A percentile compares a stretch with the other conserved stretches of the same genome.
Evolutionary conservation across 2,113 vertebrate genomes (phyloP).

Genomic region (Melierax canorus): DNA sequence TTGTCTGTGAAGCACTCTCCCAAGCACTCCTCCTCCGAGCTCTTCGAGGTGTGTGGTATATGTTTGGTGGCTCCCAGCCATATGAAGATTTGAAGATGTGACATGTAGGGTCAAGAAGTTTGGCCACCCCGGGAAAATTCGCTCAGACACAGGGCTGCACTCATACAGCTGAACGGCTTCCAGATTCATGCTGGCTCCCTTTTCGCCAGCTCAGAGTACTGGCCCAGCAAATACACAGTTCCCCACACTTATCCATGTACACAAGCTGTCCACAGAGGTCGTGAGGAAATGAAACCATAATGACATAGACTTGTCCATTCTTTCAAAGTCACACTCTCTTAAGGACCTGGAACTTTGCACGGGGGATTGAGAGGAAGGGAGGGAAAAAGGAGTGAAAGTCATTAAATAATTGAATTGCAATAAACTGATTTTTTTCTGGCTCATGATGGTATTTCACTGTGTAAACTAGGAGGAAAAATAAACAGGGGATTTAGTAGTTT

Average conservation of each 20-base stretch:
- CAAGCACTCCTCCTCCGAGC: background rate
- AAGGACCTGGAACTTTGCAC: slow-evolving; percentile 21
- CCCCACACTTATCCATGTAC: background rate
- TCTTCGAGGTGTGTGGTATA: background rate
- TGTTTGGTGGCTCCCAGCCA: background rate
- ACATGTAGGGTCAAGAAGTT: background rate
- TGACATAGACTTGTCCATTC: background rate
- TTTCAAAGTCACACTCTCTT: background rate
- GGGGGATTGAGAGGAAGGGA: background rate
- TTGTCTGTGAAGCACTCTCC: background rate
- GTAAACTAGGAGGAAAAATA: slow-evolving; percentile 67
- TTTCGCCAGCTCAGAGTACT: background rate
- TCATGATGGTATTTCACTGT: slow-evolving; percentile 61
- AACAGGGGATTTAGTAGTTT: slow-evolving; percentile 65
- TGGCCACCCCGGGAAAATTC: background rate
- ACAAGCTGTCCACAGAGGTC: background rate
- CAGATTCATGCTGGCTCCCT: background rate
- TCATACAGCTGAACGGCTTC: background rate
- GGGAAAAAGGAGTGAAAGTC: slow-evolving; percentile 6
- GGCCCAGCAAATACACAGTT: background rate
- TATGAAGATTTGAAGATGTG: background rate
- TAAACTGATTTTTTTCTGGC: slow-evolving; percentile 67
- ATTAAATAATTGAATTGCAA: slow-evolving; percentile 72
- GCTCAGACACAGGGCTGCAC: background rate
- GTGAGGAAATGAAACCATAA: background rate